Evolutionary conservation across 2,888 invertebrate species (phyloP).

Genomic region (Platypus cylindrus): DNA sequence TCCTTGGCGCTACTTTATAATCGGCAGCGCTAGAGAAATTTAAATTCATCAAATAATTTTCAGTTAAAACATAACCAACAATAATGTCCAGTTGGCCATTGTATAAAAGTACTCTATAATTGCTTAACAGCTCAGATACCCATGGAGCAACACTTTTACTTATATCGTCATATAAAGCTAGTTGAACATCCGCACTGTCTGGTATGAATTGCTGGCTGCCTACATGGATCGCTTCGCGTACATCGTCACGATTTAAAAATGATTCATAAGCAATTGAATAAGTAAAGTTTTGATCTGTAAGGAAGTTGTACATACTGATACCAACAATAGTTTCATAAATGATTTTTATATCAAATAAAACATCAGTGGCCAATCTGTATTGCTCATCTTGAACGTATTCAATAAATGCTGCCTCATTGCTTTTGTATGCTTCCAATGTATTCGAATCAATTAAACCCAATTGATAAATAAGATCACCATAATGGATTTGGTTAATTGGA

Average conservation of each 20-base stretch:
- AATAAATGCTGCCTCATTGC: constrained; percentile 1
- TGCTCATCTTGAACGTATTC: constrained; percentile 5
- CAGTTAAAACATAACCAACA: constrained; percentile 70
- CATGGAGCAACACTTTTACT: constrained; percentile 20
- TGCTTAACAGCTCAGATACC: constrained; percentile 43
- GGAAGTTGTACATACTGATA: constrained; percentile 5
- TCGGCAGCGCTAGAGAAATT: constrained; percentile 49
- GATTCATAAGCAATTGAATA: constrained; percentile 1
- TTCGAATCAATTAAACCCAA: constrained; percentile 49
- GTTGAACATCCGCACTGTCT: constrained; percentile 10
- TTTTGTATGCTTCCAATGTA: constrained; percentile 2
- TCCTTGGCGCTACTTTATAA: constrained; percentile 49
- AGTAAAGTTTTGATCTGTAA: background rate
- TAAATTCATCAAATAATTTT: constrained; percentile 57
- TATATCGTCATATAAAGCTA: constrained; percentile 16
- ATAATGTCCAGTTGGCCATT: constrained; percentile 83
- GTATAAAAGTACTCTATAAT: constrained; percentile 63
- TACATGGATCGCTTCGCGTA: constrained; percentile 56
- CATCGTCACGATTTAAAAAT: constrained; percentile 1
- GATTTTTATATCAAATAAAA: constrained; percentile 4
- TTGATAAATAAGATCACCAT: constrained; percentile 59
- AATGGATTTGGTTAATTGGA: constrained; percentile 44
- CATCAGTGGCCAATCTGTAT: constrained; percentile 3
- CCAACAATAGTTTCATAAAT: constrained; percentile 3
- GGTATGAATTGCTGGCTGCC: constrained; percentile 48